phyloP scores from a whole-genome alignment of 2,797 vertebrate genomes.

The Tenualosa ilisha region DNA sequence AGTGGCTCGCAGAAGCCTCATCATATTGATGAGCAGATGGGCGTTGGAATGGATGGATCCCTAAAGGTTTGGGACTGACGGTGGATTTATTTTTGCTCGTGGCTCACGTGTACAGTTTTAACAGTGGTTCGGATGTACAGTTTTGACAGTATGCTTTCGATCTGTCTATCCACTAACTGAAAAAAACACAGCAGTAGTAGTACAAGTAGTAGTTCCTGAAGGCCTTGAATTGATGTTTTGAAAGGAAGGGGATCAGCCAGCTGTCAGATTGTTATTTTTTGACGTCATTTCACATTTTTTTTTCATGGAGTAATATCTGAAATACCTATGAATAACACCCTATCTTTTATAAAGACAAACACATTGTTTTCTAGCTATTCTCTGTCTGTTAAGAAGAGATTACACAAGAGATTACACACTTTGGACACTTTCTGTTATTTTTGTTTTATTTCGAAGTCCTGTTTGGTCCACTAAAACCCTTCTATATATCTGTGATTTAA shows the following conservation, averaged over 20 bases:
- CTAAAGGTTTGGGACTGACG: constrained; percentile 47
- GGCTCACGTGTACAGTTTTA: neutral
- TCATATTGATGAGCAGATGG: constrained; percentile 81
- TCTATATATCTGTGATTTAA: neutral
- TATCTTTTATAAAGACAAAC: constrained; percentile 21
- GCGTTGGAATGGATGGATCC: neutral
- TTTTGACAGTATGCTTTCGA: constrained; percentile 1
- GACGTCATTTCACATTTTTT: neutral
- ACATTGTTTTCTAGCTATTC: constrained; percentile 1
- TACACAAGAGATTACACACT: neutral
- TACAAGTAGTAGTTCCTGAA: constrained; percentile 17
- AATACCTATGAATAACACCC: neutral
- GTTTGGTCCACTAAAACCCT: neutral
- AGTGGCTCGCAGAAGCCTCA: constrained; percentile 62
- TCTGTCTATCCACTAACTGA: constrained; percentile 21
- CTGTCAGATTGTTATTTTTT: neutral
- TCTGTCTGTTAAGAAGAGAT: constrained; percentile 5
- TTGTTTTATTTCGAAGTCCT: neutral
- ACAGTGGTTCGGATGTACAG: constrained; percentile 8
- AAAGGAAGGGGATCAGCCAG: neutral
- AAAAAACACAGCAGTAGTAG: neutral
- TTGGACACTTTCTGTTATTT: neutral
- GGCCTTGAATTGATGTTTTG: constrained; percentile 8
- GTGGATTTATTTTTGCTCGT: constrained; percentile 16
- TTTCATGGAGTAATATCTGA: constrained; percentile 11